Base-by-base conservation (phyloP, 2,888 invertebrate genomes). In the Ypsolopha sequella region DNA sequence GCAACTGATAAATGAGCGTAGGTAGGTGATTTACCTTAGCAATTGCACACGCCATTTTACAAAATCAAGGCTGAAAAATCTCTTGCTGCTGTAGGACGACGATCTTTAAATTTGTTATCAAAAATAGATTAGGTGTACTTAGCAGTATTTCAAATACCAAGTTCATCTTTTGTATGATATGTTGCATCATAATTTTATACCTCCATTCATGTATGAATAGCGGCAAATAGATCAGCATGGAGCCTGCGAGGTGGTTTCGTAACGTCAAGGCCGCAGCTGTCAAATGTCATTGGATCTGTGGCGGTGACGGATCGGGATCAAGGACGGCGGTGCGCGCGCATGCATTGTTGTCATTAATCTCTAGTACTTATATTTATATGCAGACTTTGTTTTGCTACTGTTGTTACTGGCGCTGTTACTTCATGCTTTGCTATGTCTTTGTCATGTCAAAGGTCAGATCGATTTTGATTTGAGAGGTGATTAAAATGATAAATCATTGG, bases 251-350 rank as follows among this genome's bases (percentile, higher is more conserved):
- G 24, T 24, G 24, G 39, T 39, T 39, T 39, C 39, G 39, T 39
- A 39, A 44, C 24, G 45, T 48, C 52, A 52, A 52, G 52, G 52
- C 49, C 48, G 44, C 34, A 44, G 48, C 49, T 49, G 52, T 52
- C 52, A 52, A 45, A 49, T 49, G 52, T 52, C 52, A 52, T 52
- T 52, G 52, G 45, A 49, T 49, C 34, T 24, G 39, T 33, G 48
- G 49, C 48, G 41, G 33, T 41, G 44, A 49, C 43, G 41, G 41
- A 52, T 49, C 44, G 43, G 35, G 49, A 41, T 41, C 52, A 52
- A 52, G 52, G 52, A 52, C 49, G 41, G 14, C 6, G 14, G 24
- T 13, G 47, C 8, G 34, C 47, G n/a, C n/a, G 39, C 39, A 39
- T 24, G 24, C 4, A 24, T 24, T 24, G 24, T 39, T 39, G 39